Base-by-base conservation (phyloP, 2,113 vertebrate species). In the Lipotes vexillifer region DNA sequence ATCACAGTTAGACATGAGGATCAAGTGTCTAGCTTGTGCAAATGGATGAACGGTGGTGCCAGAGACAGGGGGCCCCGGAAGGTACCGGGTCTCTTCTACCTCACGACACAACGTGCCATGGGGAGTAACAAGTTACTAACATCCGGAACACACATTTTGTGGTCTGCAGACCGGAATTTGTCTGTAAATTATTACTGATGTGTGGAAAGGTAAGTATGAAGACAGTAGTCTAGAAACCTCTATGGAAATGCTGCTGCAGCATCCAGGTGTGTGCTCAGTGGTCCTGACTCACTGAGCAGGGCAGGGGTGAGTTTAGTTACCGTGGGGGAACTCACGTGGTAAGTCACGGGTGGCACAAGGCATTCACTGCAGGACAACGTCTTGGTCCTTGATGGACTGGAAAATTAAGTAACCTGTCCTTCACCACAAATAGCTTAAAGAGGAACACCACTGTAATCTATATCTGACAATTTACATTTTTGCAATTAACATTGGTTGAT, bases 281-380 rank as follows among this genome's bases (percentile, higher is more conserved):
- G 5, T 5, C 65, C 41, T 17, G 12, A 25, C n/a, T 71, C 11
- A 5, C 13, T 13, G 17, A 33, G 36, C 13, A 65, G 72, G 36
- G 25, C 2, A 10, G 4, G 33, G 33, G 6, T 10, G 33, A 77
- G 38, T 6, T 23, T 46, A 36, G 65, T 18, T 1, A 41, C 23
- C 6, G 1, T 9, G 1, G 2, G 7, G 0, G 31, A 29, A 38
- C 41, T 59, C 25, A 63, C 7, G 1, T 0, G 59, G 27, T 2
- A 10, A 38, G 38, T 59, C 27, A 3, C 29, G 1, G 0, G 4
- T 23, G 52, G 59, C 21, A 8, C 38, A 72, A 33, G 41, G 49
- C 25, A 46, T 29, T 31, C 25, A 18, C 0, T 1, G 8, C 1
- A 38, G 57, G 21, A 63, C 41, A 18, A 21, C 0, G 0, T 23